Evolutionary conservation across 2,888 invertebrate species (phyloP).

Genomic region (Antitype chi): DNA sequence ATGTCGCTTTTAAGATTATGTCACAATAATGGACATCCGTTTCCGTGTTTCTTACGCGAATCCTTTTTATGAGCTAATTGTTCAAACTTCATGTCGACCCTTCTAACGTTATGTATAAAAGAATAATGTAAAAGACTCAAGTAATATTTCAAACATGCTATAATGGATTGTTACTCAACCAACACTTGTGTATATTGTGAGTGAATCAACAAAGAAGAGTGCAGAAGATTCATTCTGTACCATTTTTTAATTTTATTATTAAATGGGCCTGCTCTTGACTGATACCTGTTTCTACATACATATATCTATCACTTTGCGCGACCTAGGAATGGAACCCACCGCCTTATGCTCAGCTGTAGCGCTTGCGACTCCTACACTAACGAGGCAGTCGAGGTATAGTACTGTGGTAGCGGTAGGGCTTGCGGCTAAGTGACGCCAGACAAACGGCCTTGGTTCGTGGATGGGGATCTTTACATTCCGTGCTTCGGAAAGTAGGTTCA

Average conservation of each 20-base stretch:
- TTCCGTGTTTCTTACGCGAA: constrained; percentile 29
- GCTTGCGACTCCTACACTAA: too few relatives aligned
- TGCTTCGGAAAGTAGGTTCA: too few relatives aligned
- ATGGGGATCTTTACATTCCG: too few relatives aligned
- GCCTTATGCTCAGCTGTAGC: too few relatives aligned
- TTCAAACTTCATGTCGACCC: constrained; percentile 24
- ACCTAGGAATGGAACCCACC: too few relatives aligned
- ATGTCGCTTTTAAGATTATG: constrained; percentile 23
- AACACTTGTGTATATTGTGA: background rate
- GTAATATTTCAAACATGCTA: constrained; percentile 14
- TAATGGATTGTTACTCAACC: constrained; percentile 22
- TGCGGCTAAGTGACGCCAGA: background rate
- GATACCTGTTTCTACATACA: too few relatives aligned
- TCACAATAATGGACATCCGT: constrained; percentile 21
- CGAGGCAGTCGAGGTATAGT: too few relatives aligned
- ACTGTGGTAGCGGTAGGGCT: background rate
- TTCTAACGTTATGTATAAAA: constrained; percentile 15
- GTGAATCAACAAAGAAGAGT: background rate
- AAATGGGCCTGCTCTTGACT: too few relatives aligned
- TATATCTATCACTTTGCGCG: too few relatives aligned
- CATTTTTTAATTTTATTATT: too few relatives aligned
- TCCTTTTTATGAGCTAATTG: constrained; percentile 42
- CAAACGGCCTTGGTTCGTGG: background rate
- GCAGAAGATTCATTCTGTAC: constrained; percentile 22
- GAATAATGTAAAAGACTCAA: constrained; percentile 16